These are phyloP conservation scores for Agrypnia vestita DNA, from an alignment of 1,140 invertebrate species.

Conservation along the genomic window DNA sequence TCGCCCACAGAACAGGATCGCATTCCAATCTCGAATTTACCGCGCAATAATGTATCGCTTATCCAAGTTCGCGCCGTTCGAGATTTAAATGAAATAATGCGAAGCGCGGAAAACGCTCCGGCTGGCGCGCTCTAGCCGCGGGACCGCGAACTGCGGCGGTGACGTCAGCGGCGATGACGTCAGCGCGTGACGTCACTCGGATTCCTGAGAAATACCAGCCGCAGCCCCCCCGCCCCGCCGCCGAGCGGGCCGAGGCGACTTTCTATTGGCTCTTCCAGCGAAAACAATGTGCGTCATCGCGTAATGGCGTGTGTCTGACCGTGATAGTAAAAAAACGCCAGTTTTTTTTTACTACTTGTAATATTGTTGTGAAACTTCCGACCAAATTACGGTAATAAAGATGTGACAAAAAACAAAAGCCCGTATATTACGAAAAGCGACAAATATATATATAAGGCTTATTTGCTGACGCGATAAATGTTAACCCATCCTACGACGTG, in stretches of 20 bases:
- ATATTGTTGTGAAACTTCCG: not conserved
- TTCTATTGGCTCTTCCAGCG: conserved; percentile 46
- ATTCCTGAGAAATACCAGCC: conserved; percentile 36
- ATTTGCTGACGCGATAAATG: too few relatives aligned
- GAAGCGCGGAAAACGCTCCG: not conserved
- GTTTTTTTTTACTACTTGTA: conserved; percentile 18
- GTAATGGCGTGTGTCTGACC: conserved; percentile 19
- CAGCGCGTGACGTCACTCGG: conserved; percentile 45
- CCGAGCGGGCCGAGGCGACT: conserved; percentile 20
- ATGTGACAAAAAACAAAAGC: too few relatives aligned
- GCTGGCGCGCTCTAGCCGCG: conserved; percentile 32
- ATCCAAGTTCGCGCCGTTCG: conserved; percentile 6
- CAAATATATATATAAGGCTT: too few relatives aligned
- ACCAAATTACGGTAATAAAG: too few relatives aligned
- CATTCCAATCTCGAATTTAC: conserved; percentile 24
- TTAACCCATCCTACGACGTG: too few relatives aligned
- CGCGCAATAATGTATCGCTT: conserved; percentile 24
- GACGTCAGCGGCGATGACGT: conserved; percentile 45
- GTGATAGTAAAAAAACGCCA: conserved; percentile 33
- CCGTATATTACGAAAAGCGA: too few relatives aligned
- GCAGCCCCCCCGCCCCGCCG: conserved; percentile 1
- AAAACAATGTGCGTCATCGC: conserved; percentile 49
- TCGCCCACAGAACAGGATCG: not conserved
- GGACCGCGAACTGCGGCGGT: conserved; percentile 35
- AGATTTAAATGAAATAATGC: not conserved